Evolutionary conservation across 2,113 vertebrate species (phyloP), one percentile per base, ranked within the genome.

Genomic region (Microcebus lehilahytsara): DNA sequence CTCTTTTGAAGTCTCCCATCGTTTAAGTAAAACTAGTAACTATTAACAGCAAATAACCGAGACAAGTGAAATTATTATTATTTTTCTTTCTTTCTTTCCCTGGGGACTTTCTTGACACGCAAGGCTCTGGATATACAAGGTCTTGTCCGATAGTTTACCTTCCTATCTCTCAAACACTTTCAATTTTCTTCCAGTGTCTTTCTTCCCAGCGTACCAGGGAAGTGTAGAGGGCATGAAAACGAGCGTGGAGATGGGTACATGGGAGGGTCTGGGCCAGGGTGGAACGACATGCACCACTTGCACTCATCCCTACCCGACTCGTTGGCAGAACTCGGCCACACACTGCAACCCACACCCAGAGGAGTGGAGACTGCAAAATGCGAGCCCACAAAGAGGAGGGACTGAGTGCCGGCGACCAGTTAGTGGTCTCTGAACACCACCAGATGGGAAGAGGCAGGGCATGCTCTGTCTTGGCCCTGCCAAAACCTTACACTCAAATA

Each of bases 31-130:
- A 95, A 66, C 23, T 51, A 72, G 14, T 79, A 90, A 90, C 53
- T 56, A 10, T 72, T 93, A 87, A 86, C 25, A 80, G 75, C 17
- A 77, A 94, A 74, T 87, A 53, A 95, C n/a, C 30, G 86, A 78
- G 30, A 3, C 16, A 53, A 58, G 14, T 46, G 34, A 64, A 96
- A 42, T 42, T 8, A 37, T 42, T 10, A 27, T 80, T 46, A 46
- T 46, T 46, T 85, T 46, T 37, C n/a, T 86, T 62, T 49, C 77
- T 90, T 37, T 66, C 37, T 66, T 79, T 60, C 10, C 66, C 62
- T 81, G 56, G 37, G n/a, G 12, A 89, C 42, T 83, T 86, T 75
- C n/a, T 42, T 84, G 11, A 92, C 25, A 89, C 30, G 27, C 42
- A 78, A 72, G 25, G 56, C 6, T 79, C 20, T 5, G 14, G 32